Evolutionary conservation across 1,140 invertebrate species (phyloP), one percentile per base, ranked within the genome.

Genomic region (Eumeta japonica): DNA sequence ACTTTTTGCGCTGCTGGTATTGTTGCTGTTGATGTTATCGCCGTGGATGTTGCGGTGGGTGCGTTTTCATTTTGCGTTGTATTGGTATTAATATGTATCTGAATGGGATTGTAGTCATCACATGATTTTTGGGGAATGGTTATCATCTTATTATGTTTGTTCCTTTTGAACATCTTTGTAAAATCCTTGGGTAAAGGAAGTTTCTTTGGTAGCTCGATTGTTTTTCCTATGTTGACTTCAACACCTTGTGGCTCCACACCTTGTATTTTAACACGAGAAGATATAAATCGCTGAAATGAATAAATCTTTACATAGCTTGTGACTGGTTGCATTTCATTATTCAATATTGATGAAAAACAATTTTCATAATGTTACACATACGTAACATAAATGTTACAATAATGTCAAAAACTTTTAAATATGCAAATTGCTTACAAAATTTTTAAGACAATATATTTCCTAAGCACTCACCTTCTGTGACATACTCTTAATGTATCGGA

Each of bases 401-500:
- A 7, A 24, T n/a, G n/a, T 7, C 20, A 24, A 24, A 30, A 7
- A 9, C 13, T 13, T 30, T 30, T 10, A 30, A 10, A 30, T 12
- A 10, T 30, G 5, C 7, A 14, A 30, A 14, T 10, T 30, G 28
- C 28, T 14, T 24, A 24, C 5, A 24, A 5, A 24, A 24, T 24
- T 7, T 24, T 24, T 7, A 24, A 24, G n/a, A 7, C 20, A n/a
- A 24, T 24, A 24, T 24, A 7, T 24, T n/a, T 24, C n/a, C 20
- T n/a, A 24, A 28, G 28, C 18, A 42, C 51, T 45, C 36, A 71
- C 66, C 47, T 37, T 48, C 35, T 65, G 63, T 14, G 57, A 43
- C 30, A 53, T 59, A 39, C 54, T 64, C 11, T 33, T 58, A 2
- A 72, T 55, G 35, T 67, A 62, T 4, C 52, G 45, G 0, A 65